A percentile compares a stretch with the other conserved stretches of the same genome.
Evolutionary conservation across 1,140 invertebrate species (phyloP).

Genomic region (Trichomalopsis sarcophagae): DNA sequence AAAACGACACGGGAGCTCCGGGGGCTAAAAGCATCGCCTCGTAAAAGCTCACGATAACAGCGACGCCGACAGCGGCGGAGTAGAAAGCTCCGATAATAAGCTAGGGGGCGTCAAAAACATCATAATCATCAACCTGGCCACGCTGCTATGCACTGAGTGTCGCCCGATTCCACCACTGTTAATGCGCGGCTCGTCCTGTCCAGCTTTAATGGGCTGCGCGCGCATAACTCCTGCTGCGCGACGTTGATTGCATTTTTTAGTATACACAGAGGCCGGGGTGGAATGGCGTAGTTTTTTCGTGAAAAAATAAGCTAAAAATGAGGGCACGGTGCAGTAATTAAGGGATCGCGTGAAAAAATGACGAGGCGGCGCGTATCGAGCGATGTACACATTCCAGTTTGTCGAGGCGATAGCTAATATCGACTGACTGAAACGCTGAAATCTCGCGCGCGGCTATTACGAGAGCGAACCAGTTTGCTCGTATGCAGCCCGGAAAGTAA

Average conservation of each 20-base stretch:
- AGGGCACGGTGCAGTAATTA: too few species aligned
- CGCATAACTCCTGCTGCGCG: neutral
- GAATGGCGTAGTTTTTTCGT: too few species aligned
- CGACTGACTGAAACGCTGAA: too few species aligned
- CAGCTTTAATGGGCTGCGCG: neutral
- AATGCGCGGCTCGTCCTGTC: neutral
- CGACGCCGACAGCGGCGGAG: neutral
- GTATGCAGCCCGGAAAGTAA: too few species aligned
- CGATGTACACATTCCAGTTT: too few species aligned
- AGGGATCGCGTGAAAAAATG: neutral
- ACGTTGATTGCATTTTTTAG: slow-evolving; percentile 9
- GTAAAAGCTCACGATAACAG: slow-evolving; percentile 28
- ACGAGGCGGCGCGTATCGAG: too few species aligned
- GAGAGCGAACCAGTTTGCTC: too few species aligned
- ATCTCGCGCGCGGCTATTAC: too few species aligned
- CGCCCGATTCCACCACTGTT: neutral
- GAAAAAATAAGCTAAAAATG: too few species aligned
- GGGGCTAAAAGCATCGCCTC: slow-evolving; percentile 11
- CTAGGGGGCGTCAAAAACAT: slow-evolving; percentile 5
- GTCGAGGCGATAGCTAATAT: too few species aligned
- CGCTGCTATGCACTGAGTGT: neutral
- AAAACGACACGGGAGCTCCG: neutral
- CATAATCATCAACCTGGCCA: neutral
- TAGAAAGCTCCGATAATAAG: slow-evolving; percentile 33
- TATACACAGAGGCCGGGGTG: too few species aligned